Base-by-base conservation (phyloP, 2,888 invertebrate species). In the Dichetophora obliterata region DNA sequence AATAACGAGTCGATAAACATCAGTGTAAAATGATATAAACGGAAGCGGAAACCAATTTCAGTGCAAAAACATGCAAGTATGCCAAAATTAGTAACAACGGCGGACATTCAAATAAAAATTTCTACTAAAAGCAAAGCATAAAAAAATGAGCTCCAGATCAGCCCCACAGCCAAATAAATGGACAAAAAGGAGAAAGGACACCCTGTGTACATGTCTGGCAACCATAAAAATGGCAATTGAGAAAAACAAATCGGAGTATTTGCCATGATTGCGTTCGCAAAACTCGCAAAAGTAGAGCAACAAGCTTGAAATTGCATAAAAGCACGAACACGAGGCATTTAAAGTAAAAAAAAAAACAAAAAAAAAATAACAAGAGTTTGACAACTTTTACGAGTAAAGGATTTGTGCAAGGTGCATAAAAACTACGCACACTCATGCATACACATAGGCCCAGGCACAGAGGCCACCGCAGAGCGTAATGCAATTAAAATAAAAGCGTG, bases 401-500 rank as follows among this genome's bases (percentile, higher is more conserved):
- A 43, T 16, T 48, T 69, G 50, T 52, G 16, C 52, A 27, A 50
- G 22, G 16, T 43, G 37, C 8, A 9, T 24, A 3, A 34, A n/a
- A 3, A 9, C 24, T 27, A 61, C 31, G 9, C n/a, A 34, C 31
- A 65, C n/a, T 5, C 65, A 16, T 27, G 37, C 37, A 43, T 48
- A 37, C 22, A 19, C 14, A n/a, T n/a, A n/a, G n/a, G n/a, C n/a
- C n/a, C n/a, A 22, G n/a, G 9, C n/a, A 22, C 11, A 16, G 9
- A n/a, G 22, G 52, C 16, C 24, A 72, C 14, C 14, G n/a, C 65
- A 65, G 34, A 19, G 22, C 24, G 61, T 19, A 63, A 73, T 73
- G 73, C 73, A 73, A 63, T 73, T 73, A 61, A 61, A 63, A 61
- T 48, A 78, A 78, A 71, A 77, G 82, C 84, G 82, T 84, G 84